A percentile compares a stretch with the other conserved stretches of the same genome.
Evolutionary conservation across 2,113 vertebrate genomes (phyloP).

Genomic region (Odontesthes bonariensis): DNA sequence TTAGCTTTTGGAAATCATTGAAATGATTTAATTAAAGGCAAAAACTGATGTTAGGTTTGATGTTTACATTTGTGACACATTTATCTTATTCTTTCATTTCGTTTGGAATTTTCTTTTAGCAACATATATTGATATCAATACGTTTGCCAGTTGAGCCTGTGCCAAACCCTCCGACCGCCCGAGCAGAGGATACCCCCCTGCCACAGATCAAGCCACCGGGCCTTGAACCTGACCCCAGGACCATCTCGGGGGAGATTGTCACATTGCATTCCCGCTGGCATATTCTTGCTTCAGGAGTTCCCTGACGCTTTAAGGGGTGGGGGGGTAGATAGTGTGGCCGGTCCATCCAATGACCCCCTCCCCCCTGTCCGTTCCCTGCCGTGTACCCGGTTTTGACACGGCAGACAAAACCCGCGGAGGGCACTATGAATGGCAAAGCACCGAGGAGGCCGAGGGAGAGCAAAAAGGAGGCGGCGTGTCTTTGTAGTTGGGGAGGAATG

Average conservation of each 20-base stretch:
- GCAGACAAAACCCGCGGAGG: conserved; percentile 86
- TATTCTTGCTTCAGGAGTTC: conserved; percentile 57
- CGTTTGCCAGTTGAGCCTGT: no score
- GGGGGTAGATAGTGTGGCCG: conserved; percentile 68
- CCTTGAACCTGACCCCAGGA: conserved; percentile 80
- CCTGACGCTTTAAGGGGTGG: conserved; percentile 43
- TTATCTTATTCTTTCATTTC: no score
- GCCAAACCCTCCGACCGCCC: conserved; percentile 58
- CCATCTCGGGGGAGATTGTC: conserved; percentile 60
- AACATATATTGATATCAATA: no score
- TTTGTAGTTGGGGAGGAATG: conserved; percentile 99
- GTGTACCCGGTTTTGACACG: conserved; percentile 83
- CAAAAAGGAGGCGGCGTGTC: conserved; percentile 91
- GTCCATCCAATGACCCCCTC: conserved; percentile 67
- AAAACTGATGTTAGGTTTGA: no score
- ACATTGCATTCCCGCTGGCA: conserved; percentile 53
- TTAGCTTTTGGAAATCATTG: no score
- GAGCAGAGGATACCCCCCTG: conserved; percentile 45
- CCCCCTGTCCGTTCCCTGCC: conserved; percentile 67
- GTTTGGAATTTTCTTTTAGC: no score
- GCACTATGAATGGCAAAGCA: conserved; percentile 88
- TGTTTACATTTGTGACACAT: no score
- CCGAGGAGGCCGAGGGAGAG: conserved; percentile 91
- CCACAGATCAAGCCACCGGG: conserved; percentile 68
- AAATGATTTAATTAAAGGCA: no score